Conservation (phyloP, 2,888 invertebrate genomes). For the Orthonevra nobilis region DNA sequence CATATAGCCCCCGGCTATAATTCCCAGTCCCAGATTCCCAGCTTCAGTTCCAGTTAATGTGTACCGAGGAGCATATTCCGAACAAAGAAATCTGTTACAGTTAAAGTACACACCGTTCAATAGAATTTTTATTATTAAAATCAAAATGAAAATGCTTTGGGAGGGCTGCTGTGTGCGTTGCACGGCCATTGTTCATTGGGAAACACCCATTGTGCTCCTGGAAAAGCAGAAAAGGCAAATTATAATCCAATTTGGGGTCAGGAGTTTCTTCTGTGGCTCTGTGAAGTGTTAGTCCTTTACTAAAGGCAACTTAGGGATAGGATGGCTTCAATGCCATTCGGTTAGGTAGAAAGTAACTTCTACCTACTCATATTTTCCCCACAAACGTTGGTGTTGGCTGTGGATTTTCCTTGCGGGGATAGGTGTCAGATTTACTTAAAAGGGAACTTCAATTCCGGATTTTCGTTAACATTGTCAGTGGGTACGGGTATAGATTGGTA, state of each 20-base stretch:
- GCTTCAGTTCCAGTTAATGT: too few species aligned
- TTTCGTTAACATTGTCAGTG: constrained; percentile 4
- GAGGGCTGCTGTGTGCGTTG: constrained; percentile 20
- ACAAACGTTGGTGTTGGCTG: constrained; percentile 67
- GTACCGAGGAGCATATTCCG: constrained; percentile 47
- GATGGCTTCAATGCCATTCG: constrained; percentile 28
- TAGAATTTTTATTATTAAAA: constrained; percentile 63
- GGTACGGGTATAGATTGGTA: neutral
- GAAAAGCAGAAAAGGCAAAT: constrained; percentile 68
- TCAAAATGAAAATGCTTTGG: constrained; percentile 35
- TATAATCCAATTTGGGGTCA: constrained; percentile 72
- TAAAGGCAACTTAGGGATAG: constrained; percentile 30
- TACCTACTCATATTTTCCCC: too few species aligned
- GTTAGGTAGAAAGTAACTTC: constrained; percentile 16
- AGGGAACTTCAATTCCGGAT: constrained; percentile 21
- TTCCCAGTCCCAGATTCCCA: too few species aligned
- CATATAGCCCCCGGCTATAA: constrained; percentile 54
- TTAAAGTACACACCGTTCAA: constrained; percentile 58
- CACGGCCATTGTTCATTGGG: constrained; percentile 52
- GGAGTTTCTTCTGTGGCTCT: constrained; percentile 61
- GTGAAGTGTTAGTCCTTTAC: too few species aligned
- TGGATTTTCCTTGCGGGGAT: constrained; percentile 27
- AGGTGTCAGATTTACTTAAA: constrained; percentile 62
- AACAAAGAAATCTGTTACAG: constrained; percentile 66
- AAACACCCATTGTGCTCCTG: constrained; percentile 50